These are phyloP conservation scores for Synanceia verrucosa DNA, from an alignment of 2,797 vertebrate species.

Conservation along the genomic window DNA sequence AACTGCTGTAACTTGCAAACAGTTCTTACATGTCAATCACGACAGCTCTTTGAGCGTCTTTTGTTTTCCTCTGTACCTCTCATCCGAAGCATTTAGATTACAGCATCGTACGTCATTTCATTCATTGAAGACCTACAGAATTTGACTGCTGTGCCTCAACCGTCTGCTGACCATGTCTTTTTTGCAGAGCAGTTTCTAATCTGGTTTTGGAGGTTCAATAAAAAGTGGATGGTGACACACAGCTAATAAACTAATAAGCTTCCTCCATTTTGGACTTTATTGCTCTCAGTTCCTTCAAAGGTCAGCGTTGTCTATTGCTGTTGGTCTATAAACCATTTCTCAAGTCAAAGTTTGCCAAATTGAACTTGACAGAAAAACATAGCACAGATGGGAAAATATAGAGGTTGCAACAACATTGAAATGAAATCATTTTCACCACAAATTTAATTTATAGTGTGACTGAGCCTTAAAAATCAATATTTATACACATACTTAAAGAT, in stretches of 20 bases:
- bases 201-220: background rate
- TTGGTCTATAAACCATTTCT: background rate
- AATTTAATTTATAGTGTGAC: no score
- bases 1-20: background rate
- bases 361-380: background rate
- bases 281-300: background rate
- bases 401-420: no score
- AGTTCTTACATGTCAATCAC: background rate
- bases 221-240: background rate
- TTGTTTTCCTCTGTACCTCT: background rate
- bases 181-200: background rate
- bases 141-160: no score
- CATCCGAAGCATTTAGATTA: no score
- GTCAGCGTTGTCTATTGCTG: background rate
- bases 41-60: background rate
- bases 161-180: background rate
- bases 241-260: background rate
- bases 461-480: no score
- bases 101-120: no score
- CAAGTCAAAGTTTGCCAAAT: background rate
- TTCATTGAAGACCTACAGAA: no score
- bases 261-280: background rate
- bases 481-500: background rate
- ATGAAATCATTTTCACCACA: no score
- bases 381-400: no score